These are phyloP conservation scores for Drosophila jambulina DNA, from an alignment of 1,140 invertebrate genomes.

Conservation along the genomic window DNA sequence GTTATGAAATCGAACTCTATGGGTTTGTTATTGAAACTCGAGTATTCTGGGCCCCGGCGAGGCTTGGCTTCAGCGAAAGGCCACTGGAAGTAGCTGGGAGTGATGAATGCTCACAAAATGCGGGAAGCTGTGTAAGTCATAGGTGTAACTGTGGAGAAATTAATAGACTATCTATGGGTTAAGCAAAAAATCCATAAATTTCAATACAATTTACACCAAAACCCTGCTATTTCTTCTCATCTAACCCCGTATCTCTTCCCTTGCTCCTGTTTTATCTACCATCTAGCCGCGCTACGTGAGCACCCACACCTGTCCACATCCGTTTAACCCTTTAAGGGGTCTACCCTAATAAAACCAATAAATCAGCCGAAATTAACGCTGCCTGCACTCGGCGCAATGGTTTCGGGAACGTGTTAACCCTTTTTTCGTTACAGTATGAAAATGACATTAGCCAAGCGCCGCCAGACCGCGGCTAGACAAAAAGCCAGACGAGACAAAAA, in stretches of 20 bases:
- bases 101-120: constrained; percentile 33
- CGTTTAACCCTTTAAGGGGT: constrained; percentile 44
- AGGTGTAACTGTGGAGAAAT: constrained; percentile 1
- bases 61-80: constrained; percentile 29
- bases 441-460: constrained; percentile 75
- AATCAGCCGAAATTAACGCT: constrained; percentile 65
- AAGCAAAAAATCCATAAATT: not conserved
- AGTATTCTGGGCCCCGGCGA: constrained; percentile 25
- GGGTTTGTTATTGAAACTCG: constrained; percentile 42
- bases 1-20: constrained; percentile 67
- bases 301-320: constrained; percentile 30
- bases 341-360: constrained; percentile 68
- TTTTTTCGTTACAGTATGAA: constrained; percentile 56
- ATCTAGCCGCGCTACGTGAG: not conserved
- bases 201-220: not conserved
- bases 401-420: constrained; percentile 65
- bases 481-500: constrained; percentile 43
- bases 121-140: constrained; percentile 23
- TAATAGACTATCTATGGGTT: not conserved
- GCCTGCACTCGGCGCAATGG: constrained; percentile 52
- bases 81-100: constrained; percentile 29
- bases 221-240: not conserved
- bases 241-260: too few relatives aligned
- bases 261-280: not conserved
- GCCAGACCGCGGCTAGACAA: constrained; percentile 70